These are phyloP conservation scores for Sandelia bainsii DNA, from an alignment of 2,797 vertebrate genomes.

Conservation along the genomic window DNA sequence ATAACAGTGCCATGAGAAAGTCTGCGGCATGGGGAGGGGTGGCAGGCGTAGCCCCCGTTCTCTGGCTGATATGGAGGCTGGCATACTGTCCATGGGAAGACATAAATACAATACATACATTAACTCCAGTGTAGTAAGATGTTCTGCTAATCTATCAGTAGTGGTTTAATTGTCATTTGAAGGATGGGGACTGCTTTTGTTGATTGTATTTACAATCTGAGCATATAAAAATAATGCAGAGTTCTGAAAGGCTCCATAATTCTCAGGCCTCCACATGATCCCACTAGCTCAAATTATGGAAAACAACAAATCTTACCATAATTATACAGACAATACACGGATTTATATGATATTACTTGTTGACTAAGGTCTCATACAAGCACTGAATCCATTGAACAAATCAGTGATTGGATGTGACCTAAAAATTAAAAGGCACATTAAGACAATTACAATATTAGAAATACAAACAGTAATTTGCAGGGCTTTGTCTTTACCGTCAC, in stretches of 20 bases:
- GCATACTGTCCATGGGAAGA: slow-evolving; percentile 84
- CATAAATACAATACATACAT: not conserved
- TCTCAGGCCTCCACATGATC: not conserved
- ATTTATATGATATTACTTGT: not conserved
- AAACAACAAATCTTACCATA: too few relatives aligned
- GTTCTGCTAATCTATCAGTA: not conserved
- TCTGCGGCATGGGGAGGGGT: slow-evolving; percentile 90
- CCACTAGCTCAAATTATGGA: too few relatives aligned
- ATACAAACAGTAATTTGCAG: not conserved
- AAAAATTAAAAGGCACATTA: not conserved
- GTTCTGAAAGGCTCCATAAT: not conserved
- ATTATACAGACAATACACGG: not conserved
- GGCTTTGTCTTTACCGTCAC: slow-evolving; percentile 62
- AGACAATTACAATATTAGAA: not conserved
- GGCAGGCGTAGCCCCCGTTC: slow-evolving; percentile 94
- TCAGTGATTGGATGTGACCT: not conserved
- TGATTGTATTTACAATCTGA: not conserved
- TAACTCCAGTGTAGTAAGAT: not conserved
- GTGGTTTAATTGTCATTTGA: not conserved
- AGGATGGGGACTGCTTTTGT: not conserved
- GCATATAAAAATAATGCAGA: not conserved
- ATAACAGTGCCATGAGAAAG: slow-evolving; percentile 92
- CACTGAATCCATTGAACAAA: not conserved
- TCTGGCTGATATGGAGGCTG: slow-evolving; percentile 90
- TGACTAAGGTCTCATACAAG: not conserved